Percentiles rank a stretch among this genome's conserved stretches.
Conservation (phyloP, 1,140 invertebrate genomes). For the Diprion similis region DNA sequence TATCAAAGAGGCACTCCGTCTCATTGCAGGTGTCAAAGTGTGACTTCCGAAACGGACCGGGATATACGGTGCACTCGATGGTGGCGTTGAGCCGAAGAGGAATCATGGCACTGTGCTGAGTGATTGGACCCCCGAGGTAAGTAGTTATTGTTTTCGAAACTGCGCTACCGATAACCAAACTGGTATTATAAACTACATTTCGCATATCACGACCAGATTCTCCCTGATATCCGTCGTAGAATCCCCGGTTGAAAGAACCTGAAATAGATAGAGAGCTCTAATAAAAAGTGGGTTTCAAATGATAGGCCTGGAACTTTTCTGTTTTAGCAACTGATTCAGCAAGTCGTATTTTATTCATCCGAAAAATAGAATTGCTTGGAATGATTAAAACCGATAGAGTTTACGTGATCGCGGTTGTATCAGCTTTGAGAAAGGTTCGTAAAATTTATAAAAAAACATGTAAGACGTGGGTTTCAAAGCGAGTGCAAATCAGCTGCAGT, state of each 20-base stretch:
- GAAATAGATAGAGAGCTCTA: constrained; percentile 1
- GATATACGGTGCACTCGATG: constrained; percentile 42
- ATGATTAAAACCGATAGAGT: background rate
- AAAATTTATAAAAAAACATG: no score
- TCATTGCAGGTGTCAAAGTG: constrained; percentile 50
- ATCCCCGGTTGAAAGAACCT: constrained; percentile 45
- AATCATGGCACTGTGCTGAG: constrained; percentile 51
- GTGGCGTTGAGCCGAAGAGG: constrained; percentile 52
- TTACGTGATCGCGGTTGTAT: no score
- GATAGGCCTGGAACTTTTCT: no score
- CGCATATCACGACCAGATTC: constrained; percentile 42
- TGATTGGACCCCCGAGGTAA: constrained; percentile 53
- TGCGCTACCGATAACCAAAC: constrained; percentile 42
- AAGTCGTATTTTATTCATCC: constrained; percentile 1
- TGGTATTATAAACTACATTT: constrained; percentile 44
- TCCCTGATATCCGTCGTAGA: constrained; percentile 50
- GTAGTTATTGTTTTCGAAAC: constrained; percentile 49
- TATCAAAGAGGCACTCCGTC: constrained; percentile 71
- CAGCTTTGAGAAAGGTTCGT: no score
- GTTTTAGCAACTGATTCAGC: constrained; percentile 18
- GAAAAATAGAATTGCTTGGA: background rate
- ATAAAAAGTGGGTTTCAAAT: no score
- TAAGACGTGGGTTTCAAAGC: no score
- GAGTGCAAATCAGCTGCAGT: no score
- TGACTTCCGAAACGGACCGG: constrained; percentile 28